A percentile compares a stretch with the other conserved stretches of the same genome.
phyloP scores from a whole-genome alignment of 2,797 vertebrate genomes.

The Siniperca scherzeri region DNA sequence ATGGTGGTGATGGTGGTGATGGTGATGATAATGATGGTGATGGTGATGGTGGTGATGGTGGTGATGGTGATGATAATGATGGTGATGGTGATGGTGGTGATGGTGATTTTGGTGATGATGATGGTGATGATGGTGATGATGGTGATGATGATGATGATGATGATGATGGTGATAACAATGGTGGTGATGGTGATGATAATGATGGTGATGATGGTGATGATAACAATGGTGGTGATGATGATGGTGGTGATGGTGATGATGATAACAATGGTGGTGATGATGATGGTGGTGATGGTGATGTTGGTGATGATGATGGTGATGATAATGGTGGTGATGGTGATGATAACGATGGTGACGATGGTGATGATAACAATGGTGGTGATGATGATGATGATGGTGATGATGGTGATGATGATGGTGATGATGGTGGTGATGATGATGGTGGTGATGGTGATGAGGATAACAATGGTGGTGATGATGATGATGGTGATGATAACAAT shows the following conservation, averaged over 20 bases:
- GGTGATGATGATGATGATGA: background rate
- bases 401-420: background rate
- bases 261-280: no score
- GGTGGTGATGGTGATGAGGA: background rate
- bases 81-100: background rate
- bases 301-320: no score
- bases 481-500: background rate
- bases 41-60: background rate
- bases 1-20: background rate
- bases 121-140: background rate
- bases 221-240: background rate
- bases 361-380: background rate
- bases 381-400: background rate
- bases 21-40: background rate
- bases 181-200: background rate
- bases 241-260: background rate
- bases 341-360: background rate
- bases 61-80: background rate
- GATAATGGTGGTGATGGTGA: background rate
- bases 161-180: background rate
- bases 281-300: background rate
- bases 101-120: no score
- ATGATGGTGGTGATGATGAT: background rate
- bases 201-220: background rate
- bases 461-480: background rate